A percentile compares a stretch with the other conserved stretches of the same genome.
Evolutionary conservation across 2,888 invertebrate genomes (phyloP).

Genomic region (Sphaeridia pumilis): DNA sequence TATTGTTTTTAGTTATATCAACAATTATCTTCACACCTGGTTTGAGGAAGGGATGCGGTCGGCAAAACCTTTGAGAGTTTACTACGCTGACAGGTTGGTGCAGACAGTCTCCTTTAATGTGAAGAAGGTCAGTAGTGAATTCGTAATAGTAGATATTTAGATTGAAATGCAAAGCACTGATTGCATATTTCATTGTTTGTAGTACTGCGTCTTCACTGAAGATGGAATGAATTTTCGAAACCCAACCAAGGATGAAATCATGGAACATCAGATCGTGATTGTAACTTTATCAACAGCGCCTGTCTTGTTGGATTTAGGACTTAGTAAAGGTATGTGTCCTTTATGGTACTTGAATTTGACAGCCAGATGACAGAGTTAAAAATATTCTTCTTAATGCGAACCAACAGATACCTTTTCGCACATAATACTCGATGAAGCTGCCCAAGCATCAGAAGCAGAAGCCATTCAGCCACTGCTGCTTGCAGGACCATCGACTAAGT

Average conservation of each 20-base stretch:
- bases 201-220: slow-evolving; percentile 60
- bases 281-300: slow-evolving; percentile 67
- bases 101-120: slow-evolving; percentile 61
- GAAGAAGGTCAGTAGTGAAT: slow-evolving; percentile 45
- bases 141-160: no score
- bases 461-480: slow-evolving; percentile 66
- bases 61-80: slow-evolving; percentile 62
- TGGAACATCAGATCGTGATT: slow-evolving; percentile 58
- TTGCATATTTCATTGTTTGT: slow-evolving; percentile 37
- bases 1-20: slow-evolving; percentile 45
- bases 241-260: slow-evolving; percentile 58
- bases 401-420: slow-evolving; percentile 58
- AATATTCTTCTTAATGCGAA: no score
- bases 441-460: slow-evolving; percentile 74
- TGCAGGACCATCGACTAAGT: slow-evolving; percentile 56
- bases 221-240: slow-evolving; percentile 48
- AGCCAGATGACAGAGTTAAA: no score
- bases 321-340: slow-evolving; percentile 48
- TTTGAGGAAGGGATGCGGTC: slow-evolving; percentile 43
- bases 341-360: neutral
- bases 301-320: slow-evolving; percentile 55
- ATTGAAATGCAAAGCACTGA: no score
- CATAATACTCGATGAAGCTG: slow-evolving; percentile 73
- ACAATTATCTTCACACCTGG: slow-evolving; percentile 67
- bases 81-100: slow-evolving; percentile 65